phyloP scores from a whole-genome alignment of 2,888 invertebrate species.

The Cerastis rubricosa region DNA sequence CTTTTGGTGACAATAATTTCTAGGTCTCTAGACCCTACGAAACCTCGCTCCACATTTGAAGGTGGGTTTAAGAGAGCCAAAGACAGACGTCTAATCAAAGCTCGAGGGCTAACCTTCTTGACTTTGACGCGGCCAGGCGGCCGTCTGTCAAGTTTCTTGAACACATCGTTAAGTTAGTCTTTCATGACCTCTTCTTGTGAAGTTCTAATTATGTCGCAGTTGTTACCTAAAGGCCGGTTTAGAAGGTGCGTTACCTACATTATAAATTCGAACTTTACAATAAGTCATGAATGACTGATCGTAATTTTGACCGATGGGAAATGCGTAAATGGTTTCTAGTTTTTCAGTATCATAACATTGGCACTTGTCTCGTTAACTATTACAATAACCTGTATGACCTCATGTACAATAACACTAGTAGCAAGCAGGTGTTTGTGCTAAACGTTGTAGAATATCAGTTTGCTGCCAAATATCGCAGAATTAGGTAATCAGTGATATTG shows the following conservation, averaged over 20 bases:
- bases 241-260: too few relatives aligned
- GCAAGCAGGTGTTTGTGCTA: slow-evolving; percentile 39
- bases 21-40: background rate
- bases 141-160: slow-evolving; percentile 4
- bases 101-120: slow-evolving; percentile 4
- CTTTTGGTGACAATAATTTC: too few relatives aligned
- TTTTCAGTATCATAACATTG: background rate
- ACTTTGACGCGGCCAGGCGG: background rate
- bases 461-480: slow-evolving; percentile 44
- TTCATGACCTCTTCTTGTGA: slow-evolving; percentile 6
- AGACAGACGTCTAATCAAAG: slow-evolving; percentile 35
- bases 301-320: background rate
- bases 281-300: background rate
- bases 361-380: background rate
- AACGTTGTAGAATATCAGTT: slow-evolving; percentile 22
- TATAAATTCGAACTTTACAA: too few relatives aligned
- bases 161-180: slow-evolving; percentile 13
- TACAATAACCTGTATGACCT: slow-evolving; percentile 11
- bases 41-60: background rate
- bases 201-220: background rate
- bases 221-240: background rate
- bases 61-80: background rate
- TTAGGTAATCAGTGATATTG: slow-evolving; percentile 9
- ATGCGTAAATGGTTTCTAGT: background rate
- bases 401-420: background rate